Conservation (phyloP, 2,888 invertebrate species). For the Busseola fusca region DNA sequence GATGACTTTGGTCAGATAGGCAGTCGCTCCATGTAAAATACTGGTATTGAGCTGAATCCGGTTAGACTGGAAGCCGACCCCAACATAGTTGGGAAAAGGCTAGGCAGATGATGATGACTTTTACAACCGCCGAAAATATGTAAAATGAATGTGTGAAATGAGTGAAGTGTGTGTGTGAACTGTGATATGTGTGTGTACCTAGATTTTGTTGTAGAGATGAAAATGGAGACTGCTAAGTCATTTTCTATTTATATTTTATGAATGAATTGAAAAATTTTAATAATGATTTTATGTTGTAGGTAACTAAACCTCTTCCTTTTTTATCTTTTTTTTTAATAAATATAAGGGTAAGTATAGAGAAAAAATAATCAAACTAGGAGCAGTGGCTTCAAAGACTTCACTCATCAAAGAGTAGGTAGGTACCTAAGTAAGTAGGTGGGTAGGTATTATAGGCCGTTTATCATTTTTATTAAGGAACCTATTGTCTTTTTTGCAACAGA, state of each 20-base stretch:
- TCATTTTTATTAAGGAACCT: conserved; percentile 46
- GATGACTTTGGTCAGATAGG: no score
- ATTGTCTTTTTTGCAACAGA: conserved; percentile 15
- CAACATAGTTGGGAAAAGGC: no score
- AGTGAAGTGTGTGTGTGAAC: no score
- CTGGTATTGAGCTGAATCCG: no score
- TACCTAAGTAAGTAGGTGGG: no score
- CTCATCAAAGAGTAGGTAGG: conserved; percentile 22
- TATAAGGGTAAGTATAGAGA: conserved; percentile 13
- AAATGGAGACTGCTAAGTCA: conserved; percentile 3
- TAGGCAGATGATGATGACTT: no score
- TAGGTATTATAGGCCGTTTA: conserved; percentile 23
- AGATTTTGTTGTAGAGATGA: not conserved
- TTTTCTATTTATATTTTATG: conserved; percentile 28
- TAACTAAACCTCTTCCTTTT: not conserved
- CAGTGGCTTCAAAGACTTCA: not conserved
- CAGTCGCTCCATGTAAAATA: no score
- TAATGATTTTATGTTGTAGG: conserved; percentile 33
- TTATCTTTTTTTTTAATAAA: conserved; percentile 33
- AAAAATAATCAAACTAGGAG: conserved; percentile 31
- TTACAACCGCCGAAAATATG: not conserved
- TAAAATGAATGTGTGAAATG: no score
- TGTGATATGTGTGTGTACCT: no score
- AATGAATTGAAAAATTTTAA: conserved; percentile 29
- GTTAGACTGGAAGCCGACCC: no score